Percentiles rank a stretch among this genome's conserved stretches.
phyloP scores from a whole-genome alignment of 2,888 invertebrate species.

The Acanthoscelides obtectus region DNA sequence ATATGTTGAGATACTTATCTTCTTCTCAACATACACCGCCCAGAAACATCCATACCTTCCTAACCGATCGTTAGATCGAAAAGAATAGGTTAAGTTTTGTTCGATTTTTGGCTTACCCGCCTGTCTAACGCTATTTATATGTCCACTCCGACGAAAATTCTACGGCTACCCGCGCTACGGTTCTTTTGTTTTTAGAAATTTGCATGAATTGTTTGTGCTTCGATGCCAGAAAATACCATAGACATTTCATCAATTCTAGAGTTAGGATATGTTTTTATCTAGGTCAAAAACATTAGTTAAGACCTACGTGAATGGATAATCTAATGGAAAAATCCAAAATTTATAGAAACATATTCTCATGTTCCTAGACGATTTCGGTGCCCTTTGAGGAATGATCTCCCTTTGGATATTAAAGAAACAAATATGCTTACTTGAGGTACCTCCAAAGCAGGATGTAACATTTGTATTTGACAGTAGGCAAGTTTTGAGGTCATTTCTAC shows the following conservation, averaged over 20 bases:
- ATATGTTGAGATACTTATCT: background rate
- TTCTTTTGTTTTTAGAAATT: constrained; percentile 12
- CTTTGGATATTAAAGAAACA: too few relatives aligned
- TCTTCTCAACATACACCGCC: background rate
- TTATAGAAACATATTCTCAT: too few relatives aligned
- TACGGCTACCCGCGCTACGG: constrained; percentile 1
- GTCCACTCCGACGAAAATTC: constrained; percentile 13
- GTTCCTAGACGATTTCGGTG: too few relatives aligned
- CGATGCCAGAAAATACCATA: background rate
- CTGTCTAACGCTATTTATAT: constrained; percentile 13
- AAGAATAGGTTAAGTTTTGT: background rate
- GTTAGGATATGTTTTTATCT: background rate
- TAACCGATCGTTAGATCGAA: background rate
- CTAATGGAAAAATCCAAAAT: too few relatives aligned
- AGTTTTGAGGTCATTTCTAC: too few relatives aligned
- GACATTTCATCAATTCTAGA: background rate
- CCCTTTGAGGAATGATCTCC: too few relatives aligned
- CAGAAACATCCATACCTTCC: background rate
- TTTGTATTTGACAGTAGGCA: too few relatives aligned
- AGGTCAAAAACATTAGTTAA: too few relatives aligned
- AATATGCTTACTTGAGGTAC: too few relatives aligned
- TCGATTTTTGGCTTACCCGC: background rate
- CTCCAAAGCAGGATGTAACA: too few relatives aligned
- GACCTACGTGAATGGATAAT: too few relatives aligned
- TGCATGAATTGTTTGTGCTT: constrained; percentile 6